Percentiles rank a stretch among this genome's conserved stretches.
phyloP scores from a whole-genome alignment of 2,113 vertebrate species.

The Pitta sordida region DNA sequence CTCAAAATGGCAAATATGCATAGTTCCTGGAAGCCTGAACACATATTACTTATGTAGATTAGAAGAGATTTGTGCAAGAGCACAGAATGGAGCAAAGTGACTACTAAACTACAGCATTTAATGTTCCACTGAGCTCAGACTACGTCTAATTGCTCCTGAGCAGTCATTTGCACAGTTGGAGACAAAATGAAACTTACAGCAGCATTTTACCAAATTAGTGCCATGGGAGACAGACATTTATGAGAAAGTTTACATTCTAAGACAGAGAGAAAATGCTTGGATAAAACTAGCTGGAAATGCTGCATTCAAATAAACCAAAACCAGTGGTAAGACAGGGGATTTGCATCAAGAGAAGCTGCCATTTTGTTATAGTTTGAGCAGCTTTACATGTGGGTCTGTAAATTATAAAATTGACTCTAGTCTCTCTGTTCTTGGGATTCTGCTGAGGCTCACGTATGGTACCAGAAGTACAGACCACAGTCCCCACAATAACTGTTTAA shows the following conservation, averaged over 20 bases:
- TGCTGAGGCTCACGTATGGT: not conserved
- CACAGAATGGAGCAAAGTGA: not conserved
- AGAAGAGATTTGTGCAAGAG: slow-evolving; percentile 26
- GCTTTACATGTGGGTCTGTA: not conserved
- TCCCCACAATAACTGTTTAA: not conserved
- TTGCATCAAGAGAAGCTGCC: not conserved
- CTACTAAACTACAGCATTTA: slow-evolving; percentile 13
- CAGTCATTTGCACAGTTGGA: not conserved
- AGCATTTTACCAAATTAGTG: not conserved
- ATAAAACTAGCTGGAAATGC: not conserved
- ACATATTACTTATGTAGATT: not conserved
- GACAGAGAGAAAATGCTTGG: not conserved
- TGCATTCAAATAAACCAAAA: not conserved
- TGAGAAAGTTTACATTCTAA: not conserved
- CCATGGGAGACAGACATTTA: not conserved
- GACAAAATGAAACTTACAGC: not conserved
- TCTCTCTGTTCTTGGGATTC: not conserved
- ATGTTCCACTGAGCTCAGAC: not conserved
- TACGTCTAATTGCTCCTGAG: not conserved
- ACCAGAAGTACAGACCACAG: not conserved
- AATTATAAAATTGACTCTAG: not conserved
- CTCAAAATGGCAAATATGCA: not conserved
- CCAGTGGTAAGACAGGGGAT: not conserved
- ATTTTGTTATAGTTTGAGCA: not conserved
- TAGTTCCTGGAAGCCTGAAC: not conserved